These are phyloP conservation scores for Myopa testacea DNA, from an alignment of 2,888 invertebrate genomes.

Conservation along the genomic window DNA sequence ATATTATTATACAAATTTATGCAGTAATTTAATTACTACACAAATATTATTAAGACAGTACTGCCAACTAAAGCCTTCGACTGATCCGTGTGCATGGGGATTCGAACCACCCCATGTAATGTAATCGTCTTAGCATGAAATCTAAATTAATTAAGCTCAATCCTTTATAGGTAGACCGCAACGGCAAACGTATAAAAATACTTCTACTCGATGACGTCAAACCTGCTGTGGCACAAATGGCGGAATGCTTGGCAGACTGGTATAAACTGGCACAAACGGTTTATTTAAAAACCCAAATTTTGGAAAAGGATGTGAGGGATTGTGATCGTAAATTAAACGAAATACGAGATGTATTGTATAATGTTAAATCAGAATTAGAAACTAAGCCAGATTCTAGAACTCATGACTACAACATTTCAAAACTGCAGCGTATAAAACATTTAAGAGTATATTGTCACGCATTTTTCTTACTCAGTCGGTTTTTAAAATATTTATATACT, in stretches of 20 bases:
- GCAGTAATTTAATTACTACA: no score
- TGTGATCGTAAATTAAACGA: constrained; percentile 61
- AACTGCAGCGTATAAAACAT: constrained; percentile 62
- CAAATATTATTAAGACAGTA: no score
- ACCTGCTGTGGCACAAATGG: constrained; percentile 80
- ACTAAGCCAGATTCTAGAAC: constrained; percentile 57
- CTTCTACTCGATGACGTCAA: constrained; percentile 78
- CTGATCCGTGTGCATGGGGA: no score
- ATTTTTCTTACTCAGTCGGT: constrained; percentile 1
- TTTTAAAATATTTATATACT: background rate
- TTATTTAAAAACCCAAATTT: constrained; percentile 83
- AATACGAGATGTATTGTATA: constrained; percentile 63
- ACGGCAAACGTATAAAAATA: constrained; percentile 77
- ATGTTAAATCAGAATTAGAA: constrained; percentile 62
- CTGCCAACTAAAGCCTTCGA: no score
- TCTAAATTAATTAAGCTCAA: no score
- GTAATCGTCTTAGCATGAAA: no score
- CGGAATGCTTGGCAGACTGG: constrained; percentile 86
- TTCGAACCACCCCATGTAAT: no score
- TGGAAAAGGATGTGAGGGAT: constrained; percentile 73
- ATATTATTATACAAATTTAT: no score
- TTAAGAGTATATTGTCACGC: constrained; percentile 51
- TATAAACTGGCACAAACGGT: constrained; percentile 91
- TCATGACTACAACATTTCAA: constrained; percentile 59
- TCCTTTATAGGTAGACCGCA: constrained; percentile 77